phyloP scores from a whole-genome alignment of 2,888 invertebrate genomes.

The Automeris io region DNA sequence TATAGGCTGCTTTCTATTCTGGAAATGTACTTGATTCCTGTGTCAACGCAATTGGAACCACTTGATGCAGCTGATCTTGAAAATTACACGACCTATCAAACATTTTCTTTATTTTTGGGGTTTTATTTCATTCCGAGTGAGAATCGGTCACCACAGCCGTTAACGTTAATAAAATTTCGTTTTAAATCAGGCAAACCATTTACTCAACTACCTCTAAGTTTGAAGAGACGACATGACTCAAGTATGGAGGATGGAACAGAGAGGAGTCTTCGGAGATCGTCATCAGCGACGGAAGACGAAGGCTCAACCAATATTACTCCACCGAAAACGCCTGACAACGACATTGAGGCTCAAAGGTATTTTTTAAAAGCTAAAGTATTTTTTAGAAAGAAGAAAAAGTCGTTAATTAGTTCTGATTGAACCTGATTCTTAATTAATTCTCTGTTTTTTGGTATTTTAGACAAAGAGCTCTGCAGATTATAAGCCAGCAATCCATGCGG shows the following conservation, averaged over 20 bases:
- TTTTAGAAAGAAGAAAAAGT: background rate
- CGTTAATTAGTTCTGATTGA: background rate
- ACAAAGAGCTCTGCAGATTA: conserved; percentile 68
- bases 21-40: no score
- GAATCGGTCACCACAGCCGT: no score
- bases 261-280: conserved; percentile 55
- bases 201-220: conserved; percentile 58
- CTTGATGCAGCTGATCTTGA: no score
- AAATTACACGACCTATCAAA: no score
- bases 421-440: conserved; percentile 1
- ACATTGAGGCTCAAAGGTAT: conserved; percentile 65
- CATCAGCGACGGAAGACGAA: conserved; percentile 71
- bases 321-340: conserved; percentile 71
- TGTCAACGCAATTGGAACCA: no score
- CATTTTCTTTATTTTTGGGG: no score
- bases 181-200: conserved; percentile 62
- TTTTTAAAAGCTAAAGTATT: background rate
- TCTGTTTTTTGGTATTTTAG: conserved; percentile 41
- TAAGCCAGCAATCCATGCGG: conserved; percentile 68
- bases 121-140: no score
- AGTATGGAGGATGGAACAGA: conserved; percentile 56
- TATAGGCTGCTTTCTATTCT: no score
- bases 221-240: conserved; percentile 64
- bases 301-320: conserved; percentile 70
- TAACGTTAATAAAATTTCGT: no score